These are phyloP conservation scores for Acanthurus lineatus DNA, from an alignment of 2,797 vertebrate species.

Conservation along the genomic window DNA sequence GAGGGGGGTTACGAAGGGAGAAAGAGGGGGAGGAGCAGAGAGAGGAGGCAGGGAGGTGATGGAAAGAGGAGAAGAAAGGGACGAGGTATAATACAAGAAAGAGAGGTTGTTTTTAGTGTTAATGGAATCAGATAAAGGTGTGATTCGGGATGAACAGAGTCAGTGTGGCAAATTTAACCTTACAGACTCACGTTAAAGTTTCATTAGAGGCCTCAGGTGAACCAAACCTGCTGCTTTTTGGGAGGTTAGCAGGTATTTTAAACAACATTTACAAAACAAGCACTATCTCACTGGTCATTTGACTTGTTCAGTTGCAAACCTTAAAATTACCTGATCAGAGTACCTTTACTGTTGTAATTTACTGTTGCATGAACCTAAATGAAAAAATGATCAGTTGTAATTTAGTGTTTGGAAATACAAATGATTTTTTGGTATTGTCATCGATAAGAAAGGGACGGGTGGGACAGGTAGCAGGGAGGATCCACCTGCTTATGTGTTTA, in stretches of 20 bases:
- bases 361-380: background rate
- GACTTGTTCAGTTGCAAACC: background rate
- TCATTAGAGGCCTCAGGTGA: slow-evolving; percentile 19
- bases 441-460: background rate
- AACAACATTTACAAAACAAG: background rate
- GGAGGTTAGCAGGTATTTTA: background rate
- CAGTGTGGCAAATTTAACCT: slow-evolving; percentile 32
- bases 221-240: background rate
- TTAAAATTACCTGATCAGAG: too few species aligned
- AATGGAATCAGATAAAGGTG: slow-evolving; percentile 61
- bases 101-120: slow-evolving; percentile 60
- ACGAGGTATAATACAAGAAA: slow-evolving; percentile 23
- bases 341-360: too few species aligned
- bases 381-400: background rate
- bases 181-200: slow-evolving; percentile 23
- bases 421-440: background rate
- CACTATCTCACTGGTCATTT: background rate
- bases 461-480: background rate
- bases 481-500: slow-evolving; percentile 9
- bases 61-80: slow-evolving; percentile 38
- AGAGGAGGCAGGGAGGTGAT: slow-evolving; percentile 7
- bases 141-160: slow-evolving; percentile 37
- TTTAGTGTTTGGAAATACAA: background rate
- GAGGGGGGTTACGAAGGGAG: slow-evolving; percentile 33
- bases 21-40: slow-evolving; percentile 7